A percentile compares a stretch with the other conserved stretches of the same genome.
These are phyloP conservation scores for Sminthurides bifidus DNA, from an alignment of 1,140 invertebrate genomes.

Conservation along the genomic window DNA sequence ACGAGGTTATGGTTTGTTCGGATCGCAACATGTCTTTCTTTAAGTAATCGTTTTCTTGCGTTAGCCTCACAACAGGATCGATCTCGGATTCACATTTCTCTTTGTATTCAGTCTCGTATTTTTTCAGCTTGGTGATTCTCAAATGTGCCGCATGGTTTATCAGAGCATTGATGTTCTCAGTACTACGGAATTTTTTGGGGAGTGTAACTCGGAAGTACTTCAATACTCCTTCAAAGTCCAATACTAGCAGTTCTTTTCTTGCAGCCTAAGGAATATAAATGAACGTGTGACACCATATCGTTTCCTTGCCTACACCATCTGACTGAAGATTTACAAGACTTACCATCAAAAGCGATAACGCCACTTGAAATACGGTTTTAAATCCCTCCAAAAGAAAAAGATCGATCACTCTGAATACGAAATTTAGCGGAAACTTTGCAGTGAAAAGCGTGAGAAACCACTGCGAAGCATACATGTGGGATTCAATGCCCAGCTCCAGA, in stretches of 20 bases:
- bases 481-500: slow-evolving; percentile 77
- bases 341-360: slow-evolving; percentile 79
- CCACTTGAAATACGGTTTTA: slow-evolving; percentile 91
- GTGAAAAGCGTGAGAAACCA: slow-evolving; percentile 99
- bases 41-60: slow-evolving; percentile 46
- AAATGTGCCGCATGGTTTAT: slow-evolving; percentile 79
- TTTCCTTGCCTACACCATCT: slow-evolving; percentile 4
- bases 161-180: slow-evolving; percentile 66
- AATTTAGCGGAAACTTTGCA: slow-evolving; percentile 90
- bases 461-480: slow-evolving; percentile 98
- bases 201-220: slow-evolving; percentile 88
- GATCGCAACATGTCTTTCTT: slow-evolving; percentile 43
- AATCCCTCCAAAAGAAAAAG: slow-evolving; percentile 88
- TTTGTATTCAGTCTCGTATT: slow-evolving; percentile 95
- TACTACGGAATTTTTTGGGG: slow-evolving; percentile 88
- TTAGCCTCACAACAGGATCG: slow-evolving; percentile 46
- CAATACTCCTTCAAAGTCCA: slow-evolving; percentile 91
- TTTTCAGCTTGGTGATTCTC: slow-evolving; percentile 88
- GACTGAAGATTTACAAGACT: slow-evolving; percentile 28
- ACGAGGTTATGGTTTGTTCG: slow-evolving; percentile 36
- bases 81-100: slow-evolving; percentile 43
- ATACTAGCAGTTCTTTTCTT: slow-evolving; percentile 79
- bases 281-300: not conserved
- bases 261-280: slow-evolving; percentile 48
- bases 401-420: slow-evolving; percentile 96